Conservation (phyloP, 2,888 invertebrate genomes). For the Lathronympha strigana region DNA sequence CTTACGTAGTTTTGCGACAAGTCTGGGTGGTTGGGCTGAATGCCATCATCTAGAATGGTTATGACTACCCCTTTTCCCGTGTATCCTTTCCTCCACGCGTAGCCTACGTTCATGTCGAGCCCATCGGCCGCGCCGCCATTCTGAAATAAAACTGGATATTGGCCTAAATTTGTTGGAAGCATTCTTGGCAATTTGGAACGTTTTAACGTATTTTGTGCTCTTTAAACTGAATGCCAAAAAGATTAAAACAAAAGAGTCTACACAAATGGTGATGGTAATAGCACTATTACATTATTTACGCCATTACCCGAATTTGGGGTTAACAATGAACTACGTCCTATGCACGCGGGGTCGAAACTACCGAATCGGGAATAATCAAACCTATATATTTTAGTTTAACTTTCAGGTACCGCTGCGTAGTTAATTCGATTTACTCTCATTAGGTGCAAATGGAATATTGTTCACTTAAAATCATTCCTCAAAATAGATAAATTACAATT, state of each 20-base stretch:
- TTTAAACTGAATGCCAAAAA: conserved; percentile 40
- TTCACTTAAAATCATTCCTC: no score
- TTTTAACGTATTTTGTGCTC: conserved; percentile 35
- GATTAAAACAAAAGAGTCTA: conserved; percentile 39
- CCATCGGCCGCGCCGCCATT: conserved; percentile 97
- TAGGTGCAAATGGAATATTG: no score
- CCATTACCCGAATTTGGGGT: conserved; percentile 29
- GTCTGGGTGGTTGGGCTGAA: conserved; percentile 98
- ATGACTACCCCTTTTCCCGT: conserved; percentile 98
- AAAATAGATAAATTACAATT: no score
- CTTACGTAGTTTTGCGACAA: conserved; percentile 95
- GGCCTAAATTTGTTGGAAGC: conserved; percentile 34
- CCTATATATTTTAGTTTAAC: conserved; percentile 1
- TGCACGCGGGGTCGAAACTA: conserved; percentile 20
- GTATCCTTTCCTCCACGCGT: conserved; percentile 98
- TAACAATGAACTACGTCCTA: conserved; percentile 34
- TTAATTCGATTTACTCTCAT: no score
- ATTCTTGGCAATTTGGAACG: conserved; percentile 36
- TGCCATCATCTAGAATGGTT: conserved; percentile 98
- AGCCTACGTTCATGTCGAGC: conserved; percentile 97
- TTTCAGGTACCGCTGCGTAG: neutral
- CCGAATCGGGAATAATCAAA: conserved; percentile 27
- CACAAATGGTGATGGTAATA: conserved; percentile 38
- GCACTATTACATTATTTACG: conserved; percentile 39
- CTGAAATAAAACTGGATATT: conserved; percentile 75